A percentile compares a stretch with the other conserved stretches of the same genome.
phyloP scores from a whole-genome alignment of 2,888 invertebrate species.

The Lasioglossum vierecki region DNA sequence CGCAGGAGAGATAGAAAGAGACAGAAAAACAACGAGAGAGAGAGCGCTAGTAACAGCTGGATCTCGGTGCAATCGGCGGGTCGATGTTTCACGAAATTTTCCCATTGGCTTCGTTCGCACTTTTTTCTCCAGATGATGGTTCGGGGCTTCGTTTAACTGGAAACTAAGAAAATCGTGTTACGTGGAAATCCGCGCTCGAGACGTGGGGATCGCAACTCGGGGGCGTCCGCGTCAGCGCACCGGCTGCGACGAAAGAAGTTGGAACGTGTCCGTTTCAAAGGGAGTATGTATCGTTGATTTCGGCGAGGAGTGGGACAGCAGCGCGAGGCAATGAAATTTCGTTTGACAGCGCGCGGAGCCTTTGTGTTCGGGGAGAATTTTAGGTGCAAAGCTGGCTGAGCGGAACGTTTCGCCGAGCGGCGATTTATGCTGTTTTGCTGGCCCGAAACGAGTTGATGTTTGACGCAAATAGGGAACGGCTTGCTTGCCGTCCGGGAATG shows the following conservation, averaged over 20 bases:
- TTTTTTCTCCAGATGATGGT: constrained; percentile 9
- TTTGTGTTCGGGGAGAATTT: not conserved
- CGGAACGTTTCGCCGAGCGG: constrained; percentile 47
- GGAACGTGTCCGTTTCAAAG: not conserved
- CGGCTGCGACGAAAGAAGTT: not conserved
- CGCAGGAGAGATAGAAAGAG: not conserved
- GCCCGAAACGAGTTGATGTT: constrained; percentile 54
- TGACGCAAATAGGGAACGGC: constrained; percentile 68
- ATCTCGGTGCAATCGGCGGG: not conserved
- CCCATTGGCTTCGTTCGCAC: constrained; percentile 33
- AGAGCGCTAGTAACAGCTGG: not conserved
- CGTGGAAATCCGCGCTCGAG: not conserved
- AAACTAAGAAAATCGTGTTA: constrained; percentile 30
- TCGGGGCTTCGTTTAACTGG: constrained; percentile 9
- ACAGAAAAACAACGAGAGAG: not conserved
- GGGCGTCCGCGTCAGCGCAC: not conserved
- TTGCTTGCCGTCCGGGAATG: constrained; percentile 61
- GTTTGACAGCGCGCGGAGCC: not conserved
- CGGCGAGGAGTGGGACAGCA: not conserved
- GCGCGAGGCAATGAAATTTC: constrained; percentile 21
- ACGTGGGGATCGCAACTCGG: not conserved
- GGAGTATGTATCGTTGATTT: not conserved
- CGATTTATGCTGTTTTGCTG: constrained; percentile 52
- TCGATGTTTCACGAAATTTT: constrained; percentile 12
- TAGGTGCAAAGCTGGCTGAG: constrained; percentile 5